phyloP scores from a whole-genome alignment of 2,888 invertebrate species.

The Heliothis peltigera region DNA sequence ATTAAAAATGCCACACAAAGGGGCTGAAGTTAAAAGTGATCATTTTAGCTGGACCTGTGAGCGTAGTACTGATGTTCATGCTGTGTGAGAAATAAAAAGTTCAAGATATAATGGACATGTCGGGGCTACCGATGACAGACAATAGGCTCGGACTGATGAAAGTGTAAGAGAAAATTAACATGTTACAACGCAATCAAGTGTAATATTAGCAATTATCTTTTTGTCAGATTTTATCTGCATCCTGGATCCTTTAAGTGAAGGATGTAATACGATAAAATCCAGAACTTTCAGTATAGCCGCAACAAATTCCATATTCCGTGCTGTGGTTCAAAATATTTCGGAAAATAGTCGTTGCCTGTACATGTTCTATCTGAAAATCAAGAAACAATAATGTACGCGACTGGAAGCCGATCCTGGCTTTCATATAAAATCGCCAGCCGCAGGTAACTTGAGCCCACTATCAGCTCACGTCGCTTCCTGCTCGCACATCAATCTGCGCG shows the following conservation, averaged over 20 bases:
- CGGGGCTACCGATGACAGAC: conserved; percentile 51
- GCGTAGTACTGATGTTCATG: conserved; percentile 20
- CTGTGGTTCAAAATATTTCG: neutral
- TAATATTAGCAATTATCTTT: conserved; percentile 46
- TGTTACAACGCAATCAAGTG: conserved; percentile 35
- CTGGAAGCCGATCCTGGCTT: conserved; percentile 18
- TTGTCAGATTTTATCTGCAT: conserved; percentile 19
- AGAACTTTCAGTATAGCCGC: neutral
- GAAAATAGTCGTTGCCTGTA: neutral
- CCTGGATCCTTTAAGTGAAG: neutral
- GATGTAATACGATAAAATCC: neutral
- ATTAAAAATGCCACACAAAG: conserved; percentile 74
- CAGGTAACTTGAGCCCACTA: conserved; percentile 48
- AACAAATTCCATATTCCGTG: neutral
- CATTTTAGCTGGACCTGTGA: conserved; percentile 55
- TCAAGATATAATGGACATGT: conserved; percentile 25
- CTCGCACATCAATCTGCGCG: conserved; percentile 51
- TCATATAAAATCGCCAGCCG: conserved; percentile 26
- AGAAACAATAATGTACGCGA: conserved; percentile 27
- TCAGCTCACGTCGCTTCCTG: conserved; percentile 55
- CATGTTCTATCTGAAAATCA: conserved; percentile 30
- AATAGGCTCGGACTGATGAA: conserved; percentile 60
- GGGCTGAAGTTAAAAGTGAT: conserved; percentile 51
- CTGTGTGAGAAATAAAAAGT: conserved; percentile 3
- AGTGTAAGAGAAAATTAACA: conserved; percentile 63